Evolutionary conservation across 2,113 vertebrate species (phyloP).

Genomic region (Choloepus hoffmanni): DNA sequence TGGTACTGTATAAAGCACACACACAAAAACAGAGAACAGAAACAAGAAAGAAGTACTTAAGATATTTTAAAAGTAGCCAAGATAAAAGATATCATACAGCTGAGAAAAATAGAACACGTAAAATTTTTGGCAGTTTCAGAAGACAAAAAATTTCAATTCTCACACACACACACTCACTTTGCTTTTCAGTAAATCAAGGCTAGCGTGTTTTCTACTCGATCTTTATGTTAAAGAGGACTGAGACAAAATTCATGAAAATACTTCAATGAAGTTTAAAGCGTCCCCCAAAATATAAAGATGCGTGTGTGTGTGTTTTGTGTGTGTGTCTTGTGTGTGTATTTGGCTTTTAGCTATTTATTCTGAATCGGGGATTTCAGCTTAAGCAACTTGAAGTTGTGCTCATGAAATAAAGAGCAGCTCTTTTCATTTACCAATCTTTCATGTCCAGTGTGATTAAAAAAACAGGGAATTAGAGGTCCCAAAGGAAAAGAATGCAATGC

Average conservation of each 20-base stretch:
- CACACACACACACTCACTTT: neutral
- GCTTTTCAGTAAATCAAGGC: neutral
- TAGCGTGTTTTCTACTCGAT: neutral
- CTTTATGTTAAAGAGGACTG: neutral
- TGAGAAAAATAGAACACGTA: neutral
- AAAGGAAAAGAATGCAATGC: neutral
- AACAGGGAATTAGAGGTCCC: neutral
- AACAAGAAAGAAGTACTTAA: neutral
- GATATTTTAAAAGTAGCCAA: neutral
- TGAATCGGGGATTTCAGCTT: neutral
- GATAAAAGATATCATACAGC: neutral
- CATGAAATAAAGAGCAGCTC: neutral
- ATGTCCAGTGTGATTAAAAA: neutral
- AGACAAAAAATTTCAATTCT: conserved; percentile 34
- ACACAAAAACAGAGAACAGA: neutral
- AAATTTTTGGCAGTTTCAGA: neutral
- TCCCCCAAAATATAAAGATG: neutral
- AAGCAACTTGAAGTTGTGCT: conserved; percentile 23
- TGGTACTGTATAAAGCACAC: neutral
- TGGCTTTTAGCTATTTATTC: conserved; percentile 30
- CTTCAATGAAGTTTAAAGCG: neutral
- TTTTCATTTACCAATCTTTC: neutral
- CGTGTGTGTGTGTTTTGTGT: too few species aligned
- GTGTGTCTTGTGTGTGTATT: too few species aligned
- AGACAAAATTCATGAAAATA: neutral